Evolutionary conservation across 1,140 invertebrate species (phyloP), one percentile per base, ranked within the genome.

Genomic region (Melitaea cinxia): DNA sequence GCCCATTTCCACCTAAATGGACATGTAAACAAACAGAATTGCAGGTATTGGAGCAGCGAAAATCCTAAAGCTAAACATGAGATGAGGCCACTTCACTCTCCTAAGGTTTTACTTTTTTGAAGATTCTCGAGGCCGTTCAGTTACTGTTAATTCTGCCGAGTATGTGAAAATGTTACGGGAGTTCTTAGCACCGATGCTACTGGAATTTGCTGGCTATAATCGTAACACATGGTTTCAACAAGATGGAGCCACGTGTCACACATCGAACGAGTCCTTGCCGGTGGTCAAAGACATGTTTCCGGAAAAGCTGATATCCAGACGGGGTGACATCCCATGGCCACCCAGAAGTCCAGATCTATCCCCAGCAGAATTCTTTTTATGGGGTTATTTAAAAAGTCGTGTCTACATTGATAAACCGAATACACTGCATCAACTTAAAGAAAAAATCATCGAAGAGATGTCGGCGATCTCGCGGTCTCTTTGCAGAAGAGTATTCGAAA

Each of bases 391-490:
- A 23, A 60, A 50, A 4, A 50, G 47, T 50, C 42, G 4, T 50
- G 45, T 60, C 57, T 60, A 50, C 14, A 60, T 30, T 4, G 4
- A 21, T 21, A 50, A 53, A 12, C 26, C 50, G 14, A 30, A 30
- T 1, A 53, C 12, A 14, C 23, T 30, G 3, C 12, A 2, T 30
- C 24, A 30, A 17, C 50, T 30, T 12, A 30, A 53, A 35, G 45
- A 60, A 21, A 50, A 60, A 50, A 50, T 60, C 57, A 33, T 23
- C 28, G 57, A 35, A 35, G 57, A 60, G 12, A 60, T 49, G 42
- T 35, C 57, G 28, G 26, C 42, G 14, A 50, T 33, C 9, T 50
- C 57, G 19, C 26, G 3, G 28, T 35, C 42, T 10, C 21, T 57
- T 42, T 45, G 21, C 26, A 3, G 26, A 35, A 24, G 45, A 49